phyloP scores from a whole-genome alignment of 53 echinoderm and acorn worm species.

The Hippasteria phrygiana region DNA sequence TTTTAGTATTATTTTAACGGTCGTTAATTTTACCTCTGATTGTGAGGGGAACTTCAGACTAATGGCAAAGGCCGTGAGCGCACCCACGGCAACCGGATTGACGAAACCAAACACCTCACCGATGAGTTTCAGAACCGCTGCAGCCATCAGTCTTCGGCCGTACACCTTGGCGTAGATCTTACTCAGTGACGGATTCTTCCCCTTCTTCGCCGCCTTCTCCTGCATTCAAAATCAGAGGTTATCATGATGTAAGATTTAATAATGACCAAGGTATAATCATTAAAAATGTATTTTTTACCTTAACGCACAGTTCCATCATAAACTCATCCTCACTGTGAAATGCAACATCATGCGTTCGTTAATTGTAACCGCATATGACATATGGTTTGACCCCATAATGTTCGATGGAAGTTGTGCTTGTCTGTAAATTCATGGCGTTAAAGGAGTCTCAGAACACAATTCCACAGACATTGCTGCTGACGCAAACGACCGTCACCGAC shows the following conservation, averaged over 20 bases:
- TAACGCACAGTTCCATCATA: background rate
- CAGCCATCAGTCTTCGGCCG: conserved; percentile 68
- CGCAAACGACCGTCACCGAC: too few species aligned
- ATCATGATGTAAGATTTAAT: background rate
- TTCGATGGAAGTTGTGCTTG: too few species aligned
- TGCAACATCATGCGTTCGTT: background rate
- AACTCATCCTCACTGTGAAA: background rate
- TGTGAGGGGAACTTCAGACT: conserved; percentile 20
- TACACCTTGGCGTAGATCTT: conserved; percentile 70
- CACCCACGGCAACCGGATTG: conserved; percentile 53
- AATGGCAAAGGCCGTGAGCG: conserved; percentile 50
- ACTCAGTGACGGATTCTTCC: conserved; percentile 61
- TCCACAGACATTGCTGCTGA: too few species aligned
- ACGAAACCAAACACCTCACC: conserved; percentile 69
- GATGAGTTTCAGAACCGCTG: conserved; percentile 72
- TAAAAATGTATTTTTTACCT: too few species aligned
- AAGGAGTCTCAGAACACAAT: too few species aligned
- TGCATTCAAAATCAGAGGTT: background rate
- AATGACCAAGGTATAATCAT: background rate
- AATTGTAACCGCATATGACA: too few species aligned
- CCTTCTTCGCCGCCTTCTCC: conserved; percentile 63
- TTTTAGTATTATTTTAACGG: too few species aligned
- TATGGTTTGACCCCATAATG: too few species aligned
- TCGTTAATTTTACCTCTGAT: conserved; percentile 1
- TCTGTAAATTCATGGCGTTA: too few species aligned